Evolutionary conservation across 2,797 vertebrate genomes (phyloP), one percentile per base, ranked within the genome.

Genomic region (Diplodus sargus): DNA sequence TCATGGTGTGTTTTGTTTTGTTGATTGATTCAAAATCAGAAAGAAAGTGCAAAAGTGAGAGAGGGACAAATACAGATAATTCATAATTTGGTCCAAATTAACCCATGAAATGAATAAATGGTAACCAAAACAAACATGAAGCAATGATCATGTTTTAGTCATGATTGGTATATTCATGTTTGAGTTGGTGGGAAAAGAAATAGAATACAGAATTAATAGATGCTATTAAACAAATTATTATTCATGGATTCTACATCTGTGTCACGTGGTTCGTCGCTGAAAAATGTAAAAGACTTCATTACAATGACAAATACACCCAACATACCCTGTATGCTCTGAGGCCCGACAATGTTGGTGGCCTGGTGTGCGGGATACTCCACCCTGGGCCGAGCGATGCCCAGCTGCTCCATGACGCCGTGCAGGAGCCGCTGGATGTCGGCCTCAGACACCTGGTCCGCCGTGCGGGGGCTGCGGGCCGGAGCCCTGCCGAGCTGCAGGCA

Each of bases 341-440:
- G 98, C 17, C 98, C 98, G 25, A 97, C 97, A 0, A 99, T 95
- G 87, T 99, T 99, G 43, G 96, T 97, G 75, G 97, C 98, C 89
- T 99, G 98, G 62, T 99, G 98, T 0, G 97, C 98, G 0, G 98
- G 96, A 64, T 98, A 99, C 90, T 99, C 98, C 48, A 99, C 97
- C 45, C 98, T 92, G 1, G 98, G 97, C 54, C 97, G 95, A 70
- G 98, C 97, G 82, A 99, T 99, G 70, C 98, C 98, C 89, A 99
- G 10, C 59, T 99, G 97, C 89, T 99, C 98, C 97, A 99, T 99
- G 60, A 99, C 97, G 3, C 97, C 97, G 73, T 99, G 97, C 61
- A 99, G 96, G 2, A 99, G 95, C 69, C 97, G 96, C 93, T 99
- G 98, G 87, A 99, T 97, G 73, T 99, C 97, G 67, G 95, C 95